Percentiles rank a stretch among this genome's conserved stretches.
phyloP scores from a whole-genome alignment of 2,113 vertebrate genomes.

The Psittacus erithacus region DNA sequence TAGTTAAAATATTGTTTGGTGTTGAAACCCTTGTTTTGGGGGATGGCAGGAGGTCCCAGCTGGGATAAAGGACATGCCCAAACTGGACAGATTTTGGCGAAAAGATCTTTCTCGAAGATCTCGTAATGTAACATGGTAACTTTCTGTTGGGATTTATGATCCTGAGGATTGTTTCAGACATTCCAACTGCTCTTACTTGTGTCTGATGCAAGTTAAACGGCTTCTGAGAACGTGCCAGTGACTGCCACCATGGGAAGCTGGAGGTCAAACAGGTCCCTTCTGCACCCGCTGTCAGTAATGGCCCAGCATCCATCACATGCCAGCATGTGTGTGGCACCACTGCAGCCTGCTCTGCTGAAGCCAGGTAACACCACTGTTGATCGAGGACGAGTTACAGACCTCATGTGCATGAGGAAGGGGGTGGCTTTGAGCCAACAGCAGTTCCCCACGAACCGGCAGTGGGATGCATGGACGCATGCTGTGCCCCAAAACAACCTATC shows the following conservation, averaged over 20 bases:
- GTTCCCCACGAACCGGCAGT: rapidly evolving
- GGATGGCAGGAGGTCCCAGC: neutral
- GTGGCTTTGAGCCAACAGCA: neutral
- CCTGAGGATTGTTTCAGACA: neutral
- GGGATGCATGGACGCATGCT: neutral
- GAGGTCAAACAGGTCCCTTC: neutral
- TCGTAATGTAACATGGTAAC: rapidly evolving
- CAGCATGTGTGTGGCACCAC: rapidly evolving
- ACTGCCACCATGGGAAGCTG: neutral
- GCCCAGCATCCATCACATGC: rapidly evolving
- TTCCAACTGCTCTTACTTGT: neutral
- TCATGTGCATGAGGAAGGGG: neutral
- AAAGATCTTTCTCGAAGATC: neutral
- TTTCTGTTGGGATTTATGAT: neutral
- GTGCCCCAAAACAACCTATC: neutral
- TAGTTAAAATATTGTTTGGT: neutral
- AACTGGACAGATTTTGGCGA: neutral
- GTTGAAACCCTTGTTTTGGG: neutral
- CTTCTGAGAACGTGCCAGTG: neutral
- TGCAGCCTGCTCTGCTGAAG: neutral
- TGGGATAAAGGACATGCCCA: neutral
- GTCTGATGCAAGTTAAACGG: neutral
- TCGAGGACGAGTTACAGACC: neutral
- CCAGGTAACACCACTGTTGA: neutral
- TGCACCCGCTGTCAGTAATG: too few species aligned